Conservation (phyloP, 2,888 invertebrate genomes). For the Gisinianus flammeolus region DNA sequence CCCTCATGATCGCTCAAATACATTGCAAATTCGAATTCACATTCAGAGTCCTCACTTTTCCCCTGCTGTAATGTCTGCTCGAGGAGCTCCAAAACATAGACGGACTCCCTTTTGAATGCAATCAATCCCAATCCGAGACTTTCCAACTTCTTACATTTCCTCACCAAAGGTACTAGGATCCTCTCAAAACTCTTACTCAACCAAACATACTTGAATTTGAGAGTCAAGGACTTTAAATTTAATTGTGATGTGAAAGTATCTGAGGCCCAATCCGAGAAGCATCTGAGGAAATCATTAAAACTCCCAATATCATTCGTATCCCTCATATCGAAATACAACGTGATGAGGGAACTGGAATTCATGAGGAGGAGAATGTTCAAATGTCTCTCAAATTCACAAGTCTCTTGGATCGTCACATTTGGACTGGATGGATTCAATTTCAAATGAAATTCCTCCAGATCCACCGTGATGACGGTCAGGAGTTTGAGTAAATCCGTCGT, state of each 20-base stretch:
- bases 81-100: slow-evolving; percentile 20
- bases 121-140: slow-evolving; percentile 28
- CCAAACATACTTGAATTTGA: slow-evolving; percentile 33
- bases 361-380: slow-evolving; percentile 22
- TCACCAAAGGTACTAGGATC: slow-evolving; percentile 37
- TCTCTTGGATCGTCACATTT: background rate
- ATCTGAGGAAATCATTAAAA: slow-evolving; percentile 22
- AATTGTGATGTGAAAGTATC: background rate
- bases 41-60: too few relatives aligned
- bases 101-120: slow-evolving; percentile 30
- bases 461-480: slow-evolving; percentile 4
- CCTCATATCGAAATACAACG: slow-evolving; percentile 26
- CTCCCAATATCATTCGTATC: slow-evolving; percentile 30
- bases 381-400: slow-evolving; percentile 27
- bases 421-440: background rate
- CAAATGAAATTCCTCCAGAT: slow-evolving; percentile 12
- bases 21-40: slow-evolving; percentile 38
- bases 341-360: slow-evolving; percentile 4
- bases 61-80: background rate
- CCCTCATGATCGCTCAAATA: slow-evolving; percentile 32
- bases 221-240: background rate
- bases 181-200: slow-evolving; percentile 14
- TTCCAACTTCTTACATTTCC: slow-evolving; percentile 22
- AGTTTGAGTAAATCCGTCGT: slow-evolving; percentile 27
- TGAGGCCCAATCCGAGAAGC: slow-evolving; percentile 26